Base-by-base conservation (phyloP, 1,140 invertebrate species). In the Artemia franciscana region DNA sequence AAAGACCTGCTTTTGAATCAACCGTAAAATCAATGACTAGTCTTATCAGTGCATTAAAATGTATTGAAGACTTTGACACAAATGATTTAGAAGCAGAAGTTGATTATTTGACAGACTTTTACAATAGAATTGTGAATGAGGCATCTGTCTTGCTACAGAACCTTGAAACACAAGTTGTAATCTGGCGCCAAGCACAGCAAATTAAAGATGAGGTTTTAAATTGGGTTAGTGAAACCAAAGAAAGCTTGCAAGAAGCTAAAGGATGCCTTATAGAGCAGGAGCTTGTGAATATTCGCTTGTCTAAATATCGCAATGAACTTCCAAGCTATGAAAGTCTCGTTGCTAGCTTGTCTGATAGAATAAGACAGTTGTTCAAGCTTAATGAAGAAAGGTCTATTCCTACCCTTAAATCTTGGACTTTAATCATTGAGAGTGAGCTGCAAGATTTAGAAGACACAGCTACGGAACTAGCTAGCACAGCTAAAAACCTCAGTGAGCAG, bases 181-280 rank as follows among this genome's bases (percentile, higher is more conserved):
- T 93, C 58, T 93, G 90, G 89, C 86, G 88, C 66, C 88, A 93
- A 71, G 85, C 94, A 5, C 84, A 90, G 62, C 84, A 88, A 65
- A 80, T 82, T 0, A 88, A 87, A 69, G 82, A 84, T 66, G 85
- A 90, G 69, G 75, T 94, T 15, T 72, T 84, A 0, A 80, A 80
- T 26, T 96, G 92, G 92, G 69, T 92, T 3, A 82, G 78, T 63
- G 82, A 86, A 66, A 90, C 86, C 5, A 83, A 84, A 65, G 80
- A 82, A 67, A 79, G 78, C 25, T 73, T 94, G 4, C 80, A 80
- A 25, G 80, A 83, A 69, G 83, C 84, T 62, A 78, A 82, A 25
- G 80, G 84, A 68, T 82, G 84, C 69, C 80, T 83, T 18, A 76
- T 84, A 62, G 88, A 92, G 75, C 80, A 84, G 24, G 84, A 91